phyloP scores from a whole-genome alignment of 37 sponge, comb jelly and placozoan genomes.

The Cliona cf. orientalis region DNA sequence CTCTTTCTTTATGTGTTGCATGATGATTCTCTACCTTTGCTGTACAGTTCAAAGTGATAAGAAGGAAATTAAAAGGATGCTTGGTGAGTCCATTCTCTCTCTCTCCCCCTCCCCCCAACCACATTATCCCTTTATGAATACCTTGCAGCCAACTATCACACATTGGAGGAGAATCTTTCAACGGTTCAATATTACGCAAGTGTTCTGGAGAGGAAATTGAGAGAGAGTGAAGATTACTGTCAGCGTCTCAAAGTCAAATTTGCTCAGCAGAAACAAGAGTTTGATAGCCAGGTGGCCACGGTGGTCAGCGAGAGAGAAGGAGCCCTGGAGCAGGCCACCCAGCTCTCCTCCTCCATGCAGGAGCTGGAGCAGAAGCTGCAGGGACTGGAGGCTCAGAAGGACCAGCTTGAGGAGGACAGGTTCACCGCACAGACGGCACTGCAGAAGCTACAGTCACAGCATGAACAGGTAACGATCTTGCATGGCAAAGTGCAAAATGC shows the following conservation, averaged over 20 bases:
- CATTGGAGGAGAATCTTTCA: conserved; percentile 31
- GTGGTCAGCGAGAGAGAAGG: conserved; percentile 24
- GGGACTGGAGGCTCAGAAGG: conserved; percentile 65
- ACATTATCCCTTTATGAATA: not conserved
- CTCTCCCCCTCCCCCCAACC: not conserved
- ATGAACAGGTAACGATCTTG: conserved; percentile 55
- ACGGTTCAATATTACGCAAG: not conserved
- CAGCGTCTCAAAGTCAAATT: conserved; percentile 27
- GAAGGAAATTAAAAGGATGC: not conserved
- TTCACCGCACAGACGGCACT: conserved; percentile 54
- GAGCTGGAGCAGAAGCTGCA: conserved; percentile 36
- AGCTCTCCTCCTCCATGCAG: not conserved
- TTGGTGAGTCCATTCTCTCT: conserved; percentile 4
- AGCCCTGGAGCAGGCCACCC: not conserved
- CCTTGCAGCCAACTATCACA: not conserved
- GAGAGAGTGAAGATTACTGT: not conserved
- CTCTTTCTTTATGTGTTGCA: conserved; percentile 9
- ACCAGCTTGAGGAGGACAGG: conserved; percentile 74
- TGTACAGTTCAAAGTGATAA: conserved; percentile 2
- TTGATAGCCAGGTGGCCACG: conserved; percentile 18
- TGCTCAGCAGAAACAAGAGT: not conserved
- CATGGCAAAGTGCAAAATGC: too few species aligned
- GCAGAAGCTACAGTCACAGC: conserved; percentile 44
- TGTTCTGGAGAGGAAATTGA: not conserved
- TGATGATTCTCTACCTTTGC: conserved; percentile 5